Evolutionary conservation across 2,797 vertebrate genomes (phyloP).

Genomic region (Pterois miles): DNA sequence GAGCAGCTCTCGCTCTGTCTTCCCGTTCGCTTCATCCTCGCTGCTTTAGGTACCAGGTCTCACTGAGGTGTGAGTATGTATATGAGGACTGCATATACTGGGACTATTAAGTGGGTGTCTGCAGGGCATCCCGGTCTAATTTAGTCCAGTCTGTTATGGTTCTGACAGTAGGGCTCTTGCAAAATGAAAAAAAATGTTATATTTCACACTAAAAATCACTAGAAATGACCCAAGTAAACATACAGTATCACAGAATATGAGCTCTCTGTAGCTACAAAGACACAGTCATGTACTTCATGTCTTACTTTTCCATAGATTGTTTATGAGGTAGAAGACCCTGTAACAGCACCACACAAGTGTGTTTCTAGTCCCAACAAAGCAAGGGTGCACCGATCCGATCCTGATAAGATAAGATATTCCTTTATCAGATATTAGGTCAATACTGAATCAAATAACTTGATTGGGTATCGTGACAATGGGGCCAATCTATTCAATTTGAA

Average conservation of each 20-base stretch:
- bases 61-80: not conserved
- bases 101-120: not conserved
- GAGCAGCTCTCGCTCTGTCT: not conserved
- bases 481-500: too few species aligned
- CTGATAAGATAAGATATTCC: too few species aligned
- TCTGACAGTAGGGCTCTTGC: not conserved
- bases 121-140: not conserved
- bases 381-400: too few species aligned
- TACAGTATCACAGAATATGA: not conserved
- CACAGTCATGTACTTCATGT: not conserved
- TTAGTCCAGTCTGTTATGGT: not conserved
- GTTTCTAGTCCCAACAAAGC: too few species aligned
- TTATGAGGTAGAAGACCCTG: not conserved
- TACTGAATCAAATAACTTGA: too few species aligned
- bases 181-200: not conserved
- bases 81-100: not conserved
- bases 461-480: too few species aligned
- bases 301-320: not conserved
- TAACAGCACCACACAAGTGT: not conserved
- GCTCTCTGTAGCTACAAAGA: not conserved
- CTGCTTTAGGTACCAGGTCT: not conserved
- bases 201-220: not conserved
- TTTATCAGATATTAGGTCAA: too few species aligned
- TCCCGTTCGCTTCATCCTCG: not conserved
- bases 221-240: not conserved